Evolutionary conservation across 1,140 invertebrate genomes (phyloP).

Genomic region (Heliconius himera): DNA sequence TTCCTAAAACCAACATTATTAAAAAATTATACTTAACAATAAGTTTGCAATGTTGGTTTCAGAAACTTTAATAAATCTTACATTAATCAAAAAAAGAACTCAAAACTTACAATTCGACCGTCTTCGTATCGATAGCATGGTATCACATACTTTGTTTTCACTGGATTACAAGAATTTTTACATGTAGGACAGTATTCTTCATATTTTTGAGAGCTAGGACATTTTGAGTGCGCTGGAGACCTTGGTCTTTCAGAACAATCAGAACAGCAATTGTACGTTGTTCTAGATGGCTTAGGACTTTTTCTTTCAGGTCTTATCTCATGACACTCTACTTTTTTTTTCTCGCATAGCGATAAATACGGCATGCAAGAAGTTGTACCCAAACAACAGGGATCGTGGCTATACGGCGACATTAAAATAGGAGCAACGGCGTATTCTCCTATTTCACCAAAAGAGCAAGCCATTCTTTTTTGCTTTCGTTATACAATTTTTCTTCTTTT

Average conservation of each 20-base stretch:
- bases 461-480: slow-evolving; percentile 59
- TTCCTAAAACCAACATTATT: slow-evolving; percentile 75
- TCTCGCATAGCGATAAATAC: slow-evolving; percentile 58
- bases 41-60: slow-evolving; percentile 50
- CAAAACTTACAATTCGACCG: slow-evolving; percentile 68
- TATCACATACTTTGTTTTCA: slow-evolving; percentile 73
- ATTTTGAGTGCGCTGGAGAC: background rate
- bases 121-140: slow-evolving; percentile 76
- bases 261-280: slow-evolving; percentile 28
- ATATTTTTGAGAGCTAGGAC: slow-evolving; percentile 9
- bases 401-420: slow-evolving; percentile 49
- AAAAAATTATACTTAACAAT: slow-evolving; percentile 13
- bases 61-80: slow-evolving; percentile 37
- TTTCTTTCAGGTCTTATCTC: slow-evolving; percentile 45
- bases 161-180: slow-evolving; percentile 53
- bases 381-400: slow-evolving; percentile 49
- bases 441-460: slow-evolving; percentile 58
- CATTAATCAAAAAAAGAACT: background rate
- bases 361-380: slow-evolving; percentile 50
- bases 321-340: slow-evolving; percentile 49
- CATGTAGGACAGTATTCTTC: slow-evolving; percentile 45
- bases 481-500: slow-evolving; percentile 48
- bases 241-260: slow-evolving; percentile 21
- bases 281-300: slow-evolving; percentile 7
- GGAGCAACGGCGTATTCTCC: slow-evolving; percentile 61